phyloP scores from a whole-genome alignment of 2,888 invertebrate species.

The Melanchra persicariae region DNA sequence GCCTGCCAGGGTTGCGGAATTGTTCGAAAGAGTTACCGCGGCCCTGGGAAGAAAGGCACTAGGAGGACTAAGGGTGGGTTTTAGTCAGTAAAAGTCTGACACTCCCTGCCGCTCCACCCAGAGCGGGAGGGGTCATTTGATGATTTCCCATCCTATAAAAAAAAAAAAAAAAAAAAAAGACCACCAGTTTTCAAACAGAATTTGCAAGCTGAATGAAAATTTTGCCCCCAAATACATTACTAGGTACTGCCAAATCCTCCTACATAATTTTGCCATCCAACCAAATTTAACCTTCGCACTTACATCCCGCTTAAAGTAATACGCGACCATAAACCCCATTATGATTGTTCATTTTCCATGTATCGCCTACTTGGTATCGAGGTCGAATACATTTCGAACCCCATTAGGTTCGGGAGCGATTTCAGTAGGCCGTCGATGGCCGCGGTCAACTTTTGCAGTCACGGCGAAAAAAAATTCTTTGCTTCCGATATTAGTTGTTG shows the following conservation, averaged over 20 bases:
- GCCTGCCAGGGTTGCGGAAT: too few species aligned
- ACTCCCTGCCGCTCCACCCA: too few species aligned
- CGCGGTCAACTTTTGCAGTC: conserved; percentile 11
- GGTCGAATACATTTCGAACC: conserved; percentile 65
- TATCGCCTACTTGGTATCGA: conserved; percentile 63
- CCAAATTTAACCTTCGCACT: conserved; percentile 41
- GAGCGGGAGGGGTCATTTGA: too few species aligned
- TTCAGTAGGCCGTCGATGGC: conserved; percentile 44
- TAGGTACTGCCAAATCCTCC: neutral
- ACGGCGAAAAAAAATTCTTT: conserved; percentile 43
- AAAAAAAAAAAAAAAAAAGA: too few species aligned
- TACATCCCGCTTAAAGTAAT: conserved; percentile 55
- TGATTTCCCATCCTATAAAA: too few species aligned
- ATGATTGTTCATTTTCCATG: conserved; percentile 65
- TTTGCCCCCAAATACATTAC: neutral
- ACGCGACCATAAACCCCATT: conserved; percentile 61
- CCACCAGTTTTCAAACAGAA: too few species aligned
- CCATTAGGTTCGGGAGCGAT: conserved; percentile 60
- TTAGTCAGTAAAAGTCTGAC: too few species aligned
- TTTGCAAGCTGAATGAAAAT: too few species aligned
- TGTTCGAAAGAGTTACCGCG: too few species aligned
- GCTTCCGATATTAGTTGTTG: conserved; percentile 42
- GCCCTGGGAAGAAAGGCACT: too few species aligned
- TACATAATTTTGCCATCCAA: conserved; percentile 23
- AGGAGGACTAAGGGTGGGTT: too few species aligned